Percentiles rank a stretch among this genome's conserved stretches.
Evolutionary conservation across 2,888 invertebrate species (phyloP).

Genomic region (Eupithecia subfuscata): DNA sequence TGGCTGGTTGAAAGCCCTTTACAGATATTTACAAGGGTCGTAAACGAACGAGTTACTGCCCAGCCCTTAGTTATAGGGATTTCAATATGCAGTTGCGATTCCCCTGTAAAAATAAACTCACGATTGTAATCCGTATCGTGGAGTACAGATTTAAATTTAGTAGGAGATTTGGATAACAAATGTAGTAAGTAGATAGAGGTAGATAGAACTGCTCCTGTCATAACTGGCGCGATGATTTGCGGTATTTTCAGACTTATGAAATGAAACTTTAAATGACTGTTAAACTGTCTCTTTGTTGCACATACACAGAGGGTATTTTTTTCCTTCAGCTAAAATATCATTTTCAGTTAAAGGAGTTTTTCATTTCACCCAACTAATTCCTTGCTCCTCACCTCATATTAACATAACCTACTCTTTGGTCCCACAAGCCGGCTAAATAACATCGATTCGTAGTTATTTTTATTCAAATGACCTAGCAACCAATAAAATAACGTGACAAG

Average conservation of each 20-base stretch:
- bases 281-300: too few relatives aligned
- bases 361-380: not conserved
- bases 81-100: constrained; percentile 11
- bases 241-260: too few relatives aligned
- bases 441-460: constrained; percentile 13
- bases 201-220: not conserved
- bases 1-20: constrained; percentile 42
- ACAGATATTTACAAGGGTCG: constrained; percentile 45
- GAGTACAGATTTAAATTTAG: not conserved
- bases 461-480: constrained; percentile 20
- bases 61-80: constrained; percentile 14
- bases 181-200: too few relatives aligned
- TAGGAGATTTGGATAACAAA: not conserved
- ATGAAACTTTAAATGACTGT: too few relatives aligned
- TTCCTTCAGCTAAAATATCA: too few relatives aligned
- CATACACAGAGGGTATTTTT: too few relatives aligned
- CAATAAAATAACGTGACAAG: constrained; percentile 33
- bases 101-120: not conserved
- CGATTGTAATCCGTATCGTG: not conserved
- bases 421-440: not conserved
- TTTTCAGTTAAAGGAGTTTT: not conserved
- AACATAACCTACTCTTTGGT: not conserved
- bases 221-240: too few relatives aligned
- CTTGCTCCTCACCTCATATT: too few relatives aligned
- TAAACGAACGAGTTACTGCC: constrained; percentile 39